Base-by-base conservation (phyloP, 2,888 invertebrate genomes). In the Dryocosmus kuriphilus region DNA sequence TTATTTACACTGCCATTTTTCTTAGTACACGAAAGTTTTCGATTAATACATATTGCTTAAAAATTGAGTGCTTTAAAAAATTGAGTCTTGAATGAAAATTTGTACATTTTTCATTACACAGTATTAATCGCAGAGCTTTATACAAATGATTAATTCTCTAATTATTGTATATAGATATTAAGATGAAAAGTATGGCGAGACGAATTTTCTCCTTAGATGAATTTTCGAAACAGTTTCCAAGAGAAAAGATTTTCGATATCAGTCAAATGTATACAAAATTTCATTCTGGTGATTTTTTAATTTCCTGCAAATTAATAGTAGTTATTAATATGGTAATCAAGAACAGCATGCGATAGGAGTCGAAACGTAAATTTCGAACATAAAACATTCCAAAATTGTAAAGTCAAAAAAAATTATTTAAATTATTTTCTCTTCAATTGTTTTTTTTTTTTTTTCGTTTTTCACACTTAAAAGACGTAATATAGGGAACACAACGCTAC, bases 81-180 rank as follows among this genome's bases (percentile, higher is more conserved):
- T 60, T 27, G 5, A n/a, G 9, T 51, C 32, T n/a, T 27, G 9
- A n/a, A 71, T 55, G 71, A 22, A 55, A 77, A 74, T 22, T 27
- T 41, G 71, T 71, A 71, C 35, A 62, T 74, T 79, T 35, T 74
- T 74, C n/a, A 62, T 62, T 62, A 32, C 55, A 57, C 76, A 78
- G 76, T 78, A 80, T 76, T 76, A 78, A 67, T n/a, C 32, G 65
- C 55, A 78, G n/a, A 78, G 27, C 30, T 76, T 76, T 77, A 67
- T n/a, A 63, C 27, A 27, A 71, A 71, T 51, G 5, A 71, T 51
- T 30, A 30, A 19, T 71, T 67, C n/a, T 32, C 41, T 67, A 46
- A 46, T 67, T 67, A 41, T n/a, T n/a, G n/a, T n/a, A n/a, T 41
- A 24, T 71, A 71, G 11, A 55, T 55, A 71, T 51, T 71, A 71